A percentile compares a stretch with the other conserved stretches of the same genome.
phyloP scores from a whole-genome alignment of 2,888 invertebrate genomes.

The Flexamia atlantica region DNA sequence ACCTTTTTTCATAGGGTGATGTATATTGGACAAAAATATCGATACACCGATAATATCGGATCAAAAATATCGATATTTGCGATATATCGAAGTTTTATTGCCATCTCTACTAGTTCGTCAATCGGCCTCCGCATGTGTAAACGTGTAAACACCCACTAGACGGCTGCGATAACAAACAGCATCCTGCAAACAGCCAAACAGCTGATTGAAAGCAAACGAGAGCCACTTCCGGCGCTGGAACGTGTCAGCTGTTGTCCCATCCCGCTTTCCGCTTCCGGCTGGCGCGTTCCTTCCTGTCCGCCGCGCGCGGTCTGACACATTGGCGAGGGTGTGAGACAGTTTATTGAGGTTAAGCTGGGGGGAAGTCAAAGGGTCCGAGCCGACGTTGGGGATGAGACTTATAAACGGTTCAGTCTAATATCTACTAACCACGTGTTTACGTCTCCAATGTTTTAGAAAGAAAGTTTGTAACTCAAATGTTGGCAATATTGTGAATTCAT shows the following conservation, averaged over 20 bases:
- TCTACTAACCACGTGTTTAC: too few species aligned
- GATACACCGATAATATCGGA: too few species aligned
- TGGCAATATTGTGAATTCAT: too few species aligned
- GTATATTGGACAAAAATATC: too few species aligned
- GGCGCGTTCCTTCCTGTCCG: conserved; percentile 12
- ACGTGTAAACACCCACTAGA: background rate
- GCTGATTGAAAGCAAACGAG: conserved; percentile 47
- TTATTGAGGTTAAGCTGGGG: background rate
- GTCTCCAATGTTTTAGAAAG: too few species aligned
- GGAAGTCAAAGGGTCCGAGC: background rate
- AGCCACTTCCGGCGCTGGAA: conserved; percentile 18
- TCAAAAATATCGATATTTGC: too few species aligned
- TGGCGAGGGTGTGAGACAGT: background rate
- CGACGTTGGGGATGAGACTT: too few species aligned
- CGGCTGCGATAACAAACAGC: conserved; percentile 18
- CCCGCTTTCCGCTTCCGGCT: conserved; percentile 11
- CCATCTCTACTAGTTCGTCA: too few species aligned
- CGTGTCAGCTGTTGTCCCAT: conserved; percentile 35
- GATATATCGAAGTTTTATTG: too few species aligned
- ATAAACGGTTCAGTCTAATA: too few species aligned
- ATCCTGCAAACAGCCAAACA: conserved; percentile 2
- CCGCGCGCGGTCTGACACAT: background rate
- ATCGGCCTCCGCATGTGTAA: background rate
- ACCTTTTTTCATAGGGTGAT: too few species aligned
- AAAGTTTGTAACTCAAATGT: too few species aligned